A percentile compares a stretch with the other conserved stretches of the same genome.
Evolutionary conservation across 30 jellyfish, hydroid and myxozoan species (phyloP).

Genomic region (Catostylus mosaicus): DNA sequence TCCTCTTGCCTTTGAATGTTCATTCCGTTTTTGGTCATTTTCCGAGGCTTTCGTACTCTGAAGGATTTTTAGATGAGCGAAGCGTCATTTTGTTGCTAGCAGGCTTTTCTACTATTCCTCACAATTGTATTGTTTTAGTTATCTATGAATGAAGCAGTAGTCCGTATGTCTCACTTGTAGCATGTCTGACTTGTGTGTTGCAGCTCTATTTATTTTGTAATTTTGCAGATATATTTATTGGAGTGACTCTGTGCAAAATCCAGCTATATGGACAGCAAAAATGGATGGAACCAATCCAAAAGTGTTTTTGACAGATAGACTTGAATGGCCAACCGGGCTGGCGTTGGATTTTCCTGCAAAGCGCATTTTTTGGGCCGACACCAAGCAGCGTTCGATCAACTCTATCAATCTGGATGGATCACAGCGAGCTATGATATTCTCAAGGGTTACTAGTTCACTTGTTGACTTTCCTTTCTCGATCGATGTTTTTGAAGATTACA

Average conservation of each 20-base stretch:
- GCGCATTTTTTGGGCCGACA: constrained; percentile 95
- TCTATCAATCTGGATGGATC: constrained; percentile 82
- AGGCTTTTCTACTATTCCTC: too few relatives aligned
- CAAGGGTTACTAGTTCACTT: constrained; percentile 16
- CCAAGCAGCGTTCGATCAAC: constrained; percentile 77
- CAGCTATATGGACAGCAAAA: constrained; percentile 81
- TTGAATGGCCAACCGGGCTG: constrained; percentile 86
- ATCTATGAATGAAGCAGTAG: too few relatives aligned
- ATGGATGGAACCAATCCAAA: constrained; percentile 75
- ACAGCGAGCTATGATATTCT: constrained; percentile 50
- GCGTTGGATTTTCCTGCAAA: constrained; percentile 82
- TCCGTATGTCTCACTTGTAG: too few relatives aligned
- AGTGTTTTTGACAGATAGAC: constrained; percentile 64
- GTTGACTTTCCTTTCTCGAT: constrained; percentile 74
- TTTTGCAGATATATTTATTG: constrained; percentile 71
- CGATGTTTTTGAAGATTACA: constrained; percentile 80
- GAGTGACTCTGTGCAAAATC: constrained; percentile 60
- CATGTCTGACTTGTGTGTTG: too few relatives aligned
- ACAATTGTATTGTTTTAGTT: too few relatives aligned
- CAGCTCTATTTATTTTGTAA: too few relatives aligned
- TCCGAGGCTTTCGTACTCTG: too few relatives aligned
- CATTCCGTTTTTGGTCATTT: too few relatives aligned
- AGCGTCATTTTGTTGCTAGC: too few relatives aligned
- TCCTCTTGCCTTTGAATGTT: too few relatives aligned
- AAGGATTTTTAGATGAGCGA: too few relatives aligned